Base-by-base conservation (phyloP, 2,797 vertebrate species). In the Helostoma temminkii region DNA sequence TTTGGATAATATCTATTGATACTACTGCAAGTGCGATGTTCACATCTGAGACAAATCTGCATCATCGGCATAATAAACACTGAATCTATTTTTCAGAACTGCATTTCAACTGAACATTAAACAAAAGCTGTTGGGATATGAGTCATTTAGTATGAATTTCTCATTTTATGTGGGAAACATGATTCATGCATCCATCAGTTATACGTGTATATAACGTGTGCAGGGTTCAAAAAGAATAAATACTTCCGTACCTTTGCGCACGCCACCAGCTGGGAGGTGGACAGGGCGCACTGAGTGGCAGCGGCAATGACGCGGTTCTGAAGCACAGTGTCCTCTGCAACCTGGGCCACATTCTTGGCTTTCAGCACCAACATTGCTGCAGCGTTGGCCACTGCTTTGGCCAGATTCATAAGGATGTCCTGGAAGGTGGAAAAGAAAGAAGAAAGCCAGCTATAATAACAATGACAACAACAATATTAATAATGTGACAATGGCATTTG, bases 281-380 rank as follows among this genome's bases (percentile, higher is more conserved):
- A 98, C 22, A 99, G 95, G 0, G 98, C 98, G 0, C 98, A 99
- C 80, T 98, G 98, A 0, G 98, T 99, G n/a, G 98, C 98, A 0
- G 98, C 97, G 0, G 98, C 96, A 1, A 99, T 98, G 76, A 99
- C 97, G 5, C 96, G 92, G 94, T 99, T 99, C 93, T 99, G 98
- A 6, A 98, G 93, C 8, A 95, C 95, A 0, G 95, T 93, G 74
- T 99, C 98, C 83, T 99, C 97, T 0, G 97, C 96, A 3, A 97
- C 96, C 83, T 99, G 98, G 0, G 98, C 98, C 5, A 99, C 98
- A 0, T 99, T 99, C 92, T 99, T 99, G 39, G 98, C 97, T 80
- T 99, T 99, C 57, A 99, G 93, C 50, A 99, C 98, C 85, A 99
- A 52, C 97, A 99, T 98, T 85, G 98, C 98, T 1, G 98, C 98